phyloP scores from a whole-genome alignment of 2,113 vertebrate species.

The Rhynchopsitta pachyrhyncha region DNA sequence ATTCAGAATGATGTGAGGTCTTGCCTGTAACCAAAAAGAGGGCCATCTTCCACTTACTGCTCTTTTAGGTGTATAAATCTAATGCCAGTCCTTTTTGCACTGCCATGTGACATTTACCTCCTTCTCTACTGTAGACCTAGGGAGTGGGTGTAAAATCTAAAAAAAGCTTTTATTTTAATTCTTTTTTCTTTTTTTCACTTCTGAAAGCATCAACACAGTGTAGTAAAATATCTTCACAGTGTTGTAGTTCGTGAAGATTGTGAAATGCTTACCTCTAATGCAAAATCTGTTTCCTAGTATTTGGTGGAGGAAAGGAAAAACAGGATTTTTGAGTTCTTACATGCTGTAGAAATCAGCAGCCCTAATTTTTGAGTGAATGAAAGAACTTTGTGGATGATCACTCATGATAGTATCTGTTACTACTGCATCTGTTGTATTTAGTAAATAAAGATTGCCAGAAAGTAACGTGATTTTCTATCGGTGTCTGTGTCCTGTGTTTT shows the following conservation, averaged over 20 bases:
- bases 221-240: background rate
- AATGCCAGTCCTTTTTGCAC: background rate
- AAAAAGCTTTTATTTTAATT: background rate
- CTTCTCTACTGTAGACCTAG: background rate
- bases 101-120: background rate
- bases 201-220: background rate
- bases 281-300: background rate
- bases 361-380: background rate
- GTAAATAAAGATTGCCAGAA: background rate
- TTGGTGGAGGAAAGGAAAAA: background rate
- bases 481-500: background rate
- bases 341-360: background rate
- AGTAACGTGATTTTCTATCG: background rate
- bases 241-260: background rate
- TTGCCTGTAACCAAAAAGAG: background rate
- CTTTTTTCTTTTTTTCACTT: background rate
- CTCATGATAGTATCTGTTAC: background rate
- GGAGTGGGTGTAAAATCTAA: rapidly evolving
- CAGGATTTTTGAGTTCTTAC: background rate
- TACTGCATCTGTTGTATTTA: background rate
- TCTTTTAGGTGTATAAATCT: background rate
- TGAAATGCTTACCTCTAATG: background rate
- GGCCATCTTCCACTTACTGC: background rate
- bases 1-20: background rate
- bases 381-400: background rate